Evolutionary conservation across 2,797 vertebrate genomes (phyloP).

Genomic region (Tauraco hartlaubi): DNA sequence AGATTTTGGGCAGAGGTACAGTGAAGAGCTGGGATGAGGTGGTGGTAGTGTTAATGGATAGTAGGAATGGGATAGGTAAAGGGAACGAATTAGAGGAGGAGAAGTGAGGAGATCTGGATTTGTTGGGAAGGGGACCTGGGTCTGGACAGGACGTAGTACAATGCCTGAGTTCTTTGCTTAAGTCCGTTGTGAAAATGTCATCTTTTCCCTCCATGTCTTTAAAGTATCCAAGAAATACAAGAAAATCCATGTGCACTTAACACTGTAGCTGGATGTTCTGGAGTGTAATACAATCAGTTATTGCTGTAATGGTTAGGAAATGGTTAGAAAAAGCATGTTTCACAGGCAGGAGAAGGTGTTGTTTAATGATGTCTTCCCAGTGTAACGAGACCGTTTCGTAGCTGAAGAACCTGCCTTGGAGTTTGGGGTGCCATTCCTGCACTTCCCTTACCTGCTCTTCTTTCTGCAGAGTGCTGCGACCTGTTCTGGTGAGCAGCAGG

Average conservation of each 20-base stretch:
- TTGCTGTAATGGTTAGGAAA: not conserved
- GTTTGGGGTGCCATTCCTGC: not conserved
- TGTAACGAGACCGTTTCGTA: fast-evolving
- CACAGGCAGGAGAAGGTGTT: not conserved
- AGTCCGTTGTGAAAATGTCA: not conserved
- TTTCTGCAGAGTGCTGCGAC: not conserved
- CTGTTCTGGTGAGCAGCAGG: not conserved
- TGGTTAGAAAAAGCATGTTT: not conserved
- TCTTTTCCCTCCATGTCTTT: not conserved
- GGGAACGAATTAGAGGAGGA: not conserved
- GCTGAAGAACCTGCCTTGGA: not conserved
- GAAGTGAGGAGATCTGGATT: not conserved
- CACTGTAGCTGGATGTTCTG: not conserved
- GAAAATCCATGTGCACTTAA: not conserved
- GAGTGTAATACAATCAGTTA: not conserved
- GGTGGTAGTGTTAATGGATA: not conserved
- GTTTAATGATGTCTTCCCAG: not conserved
- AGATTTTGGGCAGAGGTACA: not conserved
- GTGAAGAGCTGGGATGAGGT: not conserved
- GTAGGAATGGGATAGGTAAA: not conserved
- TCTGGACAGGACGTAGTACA: not conserved
- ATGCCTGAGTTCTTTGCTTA: not conserved
- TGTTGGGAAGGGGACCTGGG: not conserved
- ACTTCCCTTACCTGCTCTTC: not conserved
- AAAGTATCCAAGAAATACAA: not conserved